Evolutionary conservation across 2,888 invertebrate species (phyloP).

Genomic region (Vesta saturnalis): DNA sequence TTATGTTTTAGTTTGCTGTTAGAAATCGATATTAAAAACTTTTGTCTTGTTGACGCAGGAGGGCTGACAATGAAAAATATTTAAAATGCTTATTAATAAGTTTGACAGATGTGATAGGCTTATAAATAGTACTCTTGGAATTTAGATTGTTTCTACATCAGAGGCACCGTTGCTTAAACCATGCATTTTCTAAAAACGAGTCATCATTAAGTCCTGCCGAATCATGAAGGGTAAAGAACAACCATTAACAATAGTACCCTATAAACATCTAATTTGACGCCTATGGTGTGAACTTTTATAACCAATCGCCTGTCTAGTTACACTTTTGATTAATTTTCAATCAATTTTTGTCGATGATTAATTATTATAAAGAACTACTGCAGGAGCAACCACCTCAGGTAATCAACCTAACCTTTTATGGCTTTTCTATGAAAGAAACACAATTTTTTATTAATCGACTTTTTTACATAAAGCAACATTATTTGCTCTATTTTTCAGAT

Average conservation of each 20-base stretch:
- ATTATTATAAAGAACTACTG: conserved; percentile 56
- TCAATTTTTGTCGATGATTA: conserved; percentile 62
- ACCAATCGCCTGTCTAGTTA: conserved; percentile 64
- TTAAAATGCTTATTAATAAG: conserved; percentile 51
- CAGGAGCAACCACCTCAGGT: conserved; percentile 45
- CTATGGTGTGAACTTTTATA: conserved; percentile 62
- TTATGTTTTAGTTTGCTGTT: too few species aligned
- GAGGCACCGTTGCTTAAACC: conserved; percentile 29
- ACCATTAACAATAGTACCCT: conserved; percentile 42
- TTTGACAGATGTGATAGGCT: conserved; percentile 47
- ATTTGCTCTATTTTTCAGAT: conserved; percentile 21
- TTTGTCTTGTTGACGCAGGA: conserved; percentile 57
- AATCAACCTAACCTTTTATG: conserved; percentile 41
- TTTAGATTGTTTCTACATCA: conserved; percentile 44
- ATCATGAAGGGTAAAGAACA: conserved; percentile 32
- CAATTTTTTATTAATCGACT: conserved; percentile 10
- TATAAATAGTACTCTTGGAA: conserved; percentile 47
- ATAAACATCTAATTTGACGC: conserved; percentile 62
- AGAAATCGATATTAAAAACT: conserved; percentile 53
- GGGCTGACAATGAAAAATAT: conserved; percentile 55
- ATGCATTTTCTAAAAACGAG: conserved; percentile 14
- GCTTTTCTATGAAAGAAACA: conserved; percentile 25
- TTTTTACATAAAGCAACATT: conserved; percentile 5
- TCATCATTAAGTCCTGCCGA: conserved; percentile 25
- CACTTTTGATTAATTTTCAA: conserved; percentile 64